Conservation (phyloP, 2,113 vertebrate species). For the Scomber colias region DNA sequence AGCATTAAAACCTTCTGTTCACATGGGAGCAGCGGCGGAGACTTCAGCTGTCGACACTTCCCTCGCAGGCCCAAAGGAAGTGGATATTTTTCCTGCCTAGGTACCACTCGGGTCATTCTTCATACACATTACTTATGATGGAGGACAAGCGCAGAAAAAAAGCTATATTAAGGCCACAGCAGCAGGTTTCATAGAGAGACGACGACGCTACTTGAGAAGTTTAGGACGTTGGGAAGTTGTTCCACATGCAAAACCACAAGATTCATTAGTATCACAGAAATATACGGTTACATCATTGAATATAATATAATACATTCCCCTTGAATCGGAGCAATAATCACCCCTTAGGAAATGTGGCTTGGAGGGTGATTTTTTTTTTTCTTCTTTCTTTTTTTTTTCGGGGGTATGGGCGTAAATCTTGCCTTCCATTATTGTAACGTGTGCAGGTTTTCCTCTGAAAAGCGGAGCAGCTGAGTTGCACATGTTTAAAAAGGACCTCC, state of each 20-base stretch:
- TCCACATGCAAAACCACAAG: conserved; percentile 74
- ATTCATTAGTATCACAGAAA: conserved; percentile 86
- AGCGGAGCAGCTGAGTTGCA: conserved; percentile 89
- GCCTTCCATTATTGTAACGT: conserved; percentile 80
- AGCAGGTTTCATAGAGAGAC: conserved; percentile 34
- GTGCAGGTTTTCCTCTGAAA: conserved; percentile 78
- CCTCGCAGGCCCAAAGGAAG: conserved; percentile 66
- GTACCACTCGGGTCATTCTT: conserved; percentile 36
- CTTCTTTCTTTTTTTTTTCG: neutral
- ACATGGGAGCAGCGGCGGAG: neutral
- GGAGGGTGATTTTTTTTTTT: conserved; percentile 69
- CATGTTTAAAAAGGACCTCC: conserved; percentile 82
- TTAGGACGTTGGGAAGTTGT: conserved; percentile 71
- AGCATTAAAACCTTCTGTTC: conserved; percentile 18
- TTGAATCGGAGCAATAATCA: conserved; percentile 88
- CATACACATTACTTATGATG: conserved; percentile 31
- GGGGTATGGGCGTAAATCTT: conserved; percentile 89
- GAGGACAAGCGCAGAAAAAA: conserved; percentile 38
- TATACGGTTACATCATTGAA: conserved; percentile 78
- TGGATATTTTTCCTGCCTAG: conserved; percentile 51
- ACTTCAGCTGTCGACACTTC: conserved; percentile 37
- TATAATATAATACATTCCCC: conserved; percentile 84
- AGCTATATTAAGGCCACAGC: conserved; percentile 26
- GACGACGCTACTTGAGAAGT: conserved; percentile 56
- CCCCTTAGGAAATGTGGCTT: conserved; percentile 83